Conservation (phyloP, 2,888 invertebrate genomes). For the Spisula subtruncata region DNA sequence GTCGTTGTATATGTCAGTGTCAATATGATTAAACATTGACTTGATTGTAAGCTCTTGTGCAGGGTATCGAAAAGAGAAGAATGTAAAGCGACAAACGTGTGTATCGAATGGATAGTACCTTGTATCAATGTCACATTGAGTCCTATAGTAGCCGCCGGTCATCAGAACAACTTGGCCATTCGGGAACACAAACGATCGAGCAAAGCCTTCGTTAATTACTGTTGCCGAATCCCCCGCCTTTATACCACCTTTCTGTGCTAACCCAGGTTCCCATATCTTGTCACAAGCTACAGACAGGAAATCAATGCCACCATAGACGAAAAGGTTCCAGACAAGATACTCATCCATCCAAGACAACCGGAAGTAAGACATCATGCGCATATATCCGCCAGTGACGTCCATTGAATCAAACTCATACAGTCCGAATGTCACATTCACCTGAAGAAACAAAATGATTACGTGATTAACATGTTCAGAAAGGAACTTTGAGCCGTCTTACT, state of each 20-base stretch:
- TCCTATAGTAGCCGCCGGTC: conserved; percentile 12
- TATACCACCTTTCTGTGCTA: conserved; percentile 2
- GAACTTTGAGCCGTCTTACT: not conserved
- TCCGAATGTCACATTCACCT: not conserved
- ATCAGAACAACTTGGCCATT: not conserved
- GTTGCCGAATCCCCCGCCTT: not conserved
- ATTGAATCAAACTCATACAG: not conserved
- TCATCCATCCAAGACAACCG: conserved; percentile 20
- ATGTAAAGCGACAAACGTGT: conserved; percentile 1
- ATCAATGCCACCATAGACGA: not conserved
- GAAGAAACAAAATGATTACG: not conserved
- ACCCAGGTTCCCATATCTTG: conserved; percentile 3
- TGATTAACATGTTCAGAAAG: not conserved
- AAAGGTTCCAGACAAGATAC: conserved; percentile 24
- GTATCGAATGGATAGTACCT: conserved; percentile 25
- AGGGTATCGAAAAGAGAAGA: not conserved
- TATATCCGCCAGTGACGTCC: conserved; percentile 15
- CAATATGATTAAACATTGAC: not conserved
- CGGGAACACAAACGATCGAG: not conserved
- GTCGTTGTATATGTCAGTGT: not conserved
- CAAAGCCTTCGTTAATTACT: conserved; percentile 22
- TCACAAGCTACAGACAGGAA: not conserved
- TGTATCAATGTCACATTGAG: conserved; percentile 31
- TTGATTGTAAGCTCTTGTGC: not conserved
- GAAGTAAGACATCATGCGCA: not conserved